Conservation (phyloP, 2,888 invertebrate genomes). For the Lordiphosa andalusiaca region DNA sequence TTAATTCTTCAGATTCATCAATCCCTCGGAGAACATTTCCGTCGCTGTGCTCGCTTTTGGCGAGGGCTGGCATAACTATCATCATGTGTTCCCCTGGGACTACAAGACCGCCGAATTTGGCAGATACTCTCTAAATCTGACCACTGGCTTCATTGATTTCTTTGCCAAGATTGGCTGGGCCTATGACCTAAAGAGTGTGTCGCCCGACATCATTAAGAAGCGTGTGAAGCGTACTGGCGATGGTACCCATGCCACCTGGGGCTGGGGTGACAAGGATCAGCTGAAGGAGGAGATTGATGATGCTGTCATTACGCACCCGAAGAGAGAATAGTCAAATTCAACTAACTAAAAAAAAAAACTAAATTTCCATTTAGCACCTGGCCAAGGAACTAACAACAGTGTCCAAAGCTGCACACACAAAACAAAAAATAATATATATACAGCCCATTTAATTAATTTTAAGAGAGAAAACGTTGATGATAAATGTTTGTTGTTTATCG, state of each 20-base stretch:
- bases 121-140: conserved; percentile 86
- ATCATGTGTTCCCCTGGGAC: conserved; percentile 92
- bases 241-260: conserved; percentile 88
- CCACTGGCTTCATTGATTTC: conserved; percentile 89
- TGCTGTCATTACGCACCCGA: conserved; percentile 83
- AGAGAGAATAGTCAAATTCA: conserved; percentile 81
- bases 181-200: conserved; percentile 91
- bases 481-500: conserved; percentile 64
- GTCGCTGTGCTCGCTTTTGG: conserved; percentile 85
- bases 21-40: conserved; percentile 84
- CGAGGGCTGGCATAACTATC: conserved; percentile 93
- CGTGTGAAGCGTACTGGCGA: conserved; percentile 88
- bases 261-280: conserved; percentile 89
- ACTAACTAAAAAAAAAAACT: conserved; percentile 28
- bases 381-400: conserved; percentile 24
- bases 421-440: conserved; percentile 11
- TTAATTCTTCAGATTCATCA: conserved; percentile 81
- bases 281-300: conserved; percentile 82
- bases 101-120: conserved; percentile 91
- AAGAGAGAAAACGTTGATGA: conserved; percentile 59
- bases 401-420: conserved; percentile 25
- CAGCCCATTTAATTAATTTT: conserved; percentile 63
- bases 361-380: conserved; percentile 44
- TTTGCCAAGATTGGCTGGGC: conserved; percentile 92
- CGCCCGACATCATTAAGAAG: conserved; percentile 85